Percentiles rank a stretch among this genome's conserved stretches.
phyloP scores from a whole-genome alignment of 2,113 vertebrate genomes.

The Polyodon spathula region DNA sequence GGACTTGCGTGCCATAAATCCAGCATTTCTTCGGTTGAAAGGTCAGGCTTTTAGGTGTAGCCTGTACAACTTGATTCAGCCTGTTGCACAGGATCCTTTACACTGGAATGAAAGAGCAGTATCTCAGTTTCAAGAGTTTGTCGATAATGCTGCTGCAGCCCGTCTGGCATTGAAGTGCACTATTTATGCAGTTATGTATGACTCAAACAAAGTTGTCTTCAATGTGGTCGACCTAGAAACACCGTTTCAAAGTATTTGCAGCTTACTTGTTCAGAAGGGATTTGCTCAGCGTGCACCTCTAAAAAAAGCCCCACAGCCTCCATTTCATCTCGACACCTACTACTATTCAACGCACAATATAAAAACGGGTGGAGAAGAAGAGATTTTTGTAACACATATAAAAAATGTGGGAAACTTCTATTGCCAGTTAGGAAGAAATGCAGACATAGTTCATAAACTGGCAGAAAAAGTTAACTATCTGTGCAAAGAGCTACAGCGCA shows the following conservation, averaged over 20 bases:
- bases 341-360: conserved; percentile 75
- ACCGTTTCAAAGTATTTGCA: conserved; percentile 76
- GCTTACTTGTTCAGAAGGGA: conserved; percentile 51
- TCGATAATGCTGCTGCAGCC: conserved; percentile 41
- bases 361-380: conserved; percentile 78
- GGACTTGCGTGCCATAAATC: conserved; percentile 55
- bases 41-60: conserved; percentile 86
- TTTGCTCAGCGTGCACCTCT: conserved; percentile 44
- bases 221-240: conserved; percentile 81
- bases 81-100: conserved; percentile 49
- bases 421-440: conserved; percentile 72
- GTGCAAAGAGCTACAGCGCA: conserved; percentile 38
- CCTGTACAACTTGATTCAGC: conserved; percentile 72
- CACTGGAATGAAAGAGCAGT: conserved; percentile 62
- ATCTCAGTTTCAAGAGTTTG: conserved; percentile 64
- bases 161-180: conserved; percentile 69
- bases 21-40: conserved; percentile 60
- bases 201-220: conserved; percentile 58
- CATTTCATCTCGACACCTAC: conserved; percentile 66
- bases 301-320: conserved; percentile 42
- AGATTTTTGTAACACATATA: conserved; percentile 61
- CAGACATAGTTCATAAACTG: conserved; percentile 54
- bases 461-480: conserved; percentile 45
- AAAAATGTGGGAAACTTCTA: conserved; percentile 69
- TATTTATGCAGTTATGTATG: conserved; percentile 71